These are phyloP conservation scores for Fragum sueziense DNA, from an alignment of 2,888 invertebrate genomes.

Conservation along the genomic window DNA sequence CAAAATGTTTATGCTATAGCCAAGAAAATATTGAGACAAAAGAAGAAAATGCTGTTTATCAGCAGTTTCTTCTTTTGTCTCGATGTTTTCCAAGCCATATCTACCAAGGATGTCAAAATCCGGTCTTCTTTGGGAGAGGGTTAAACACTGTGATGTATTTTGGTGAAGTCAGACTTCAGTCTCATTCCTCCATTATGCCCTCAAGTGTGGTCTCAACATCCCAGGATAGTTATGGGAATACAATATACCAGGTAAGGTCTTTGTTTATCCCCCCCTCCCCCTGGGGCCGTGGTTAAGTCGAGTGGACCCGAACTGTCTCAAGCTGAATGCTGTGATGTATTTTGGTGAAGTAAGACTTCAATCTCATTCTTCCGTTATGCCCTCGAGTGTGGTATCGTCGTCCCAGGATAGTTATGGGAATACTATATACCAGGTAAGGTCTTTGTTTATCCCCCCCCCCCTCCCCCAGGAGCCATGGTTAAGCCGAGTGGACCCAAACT, in stretches of 20 bases:
- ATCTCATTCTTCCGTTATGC: conserved; percentile 63
- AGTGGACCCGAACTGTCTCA: conserved; percentile 67
- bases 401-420: conserved; percentile 72
- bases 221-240: conserved; percentile 72
- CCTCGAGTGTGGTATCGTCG: conserved; percentile 55
- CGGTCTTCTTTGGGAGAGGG: too few relatives aligned
- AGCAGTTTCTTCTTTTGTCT: too few relatives aligned
- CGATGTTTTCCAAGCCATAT: too few relatives aligned
- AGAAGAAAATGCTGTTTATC: too few relatives aligned
- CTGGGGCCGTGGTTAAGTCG: conserved; percentile 72
- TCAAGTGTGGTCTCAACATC: conserved; percentile 59
- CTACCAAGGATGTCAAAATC: too few relatives aligned
- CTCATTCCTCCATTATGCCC: conserved; percentile 62
- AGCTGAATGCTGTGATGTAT: conserved; percentile 70
- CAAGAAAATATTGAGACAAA: too few relatives aligned
- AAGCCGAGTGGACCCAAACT: too few relatives aligned
- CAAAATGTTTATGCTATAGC: too few relatives aligned
- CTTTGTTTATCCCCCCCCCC: too few relatives aligned
- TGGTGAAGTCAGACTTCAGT: conserved; percentile 73
- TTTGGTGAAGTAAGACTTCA: conserved; percentile 75
- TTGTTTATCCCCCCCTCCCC: too few relatives aligned
- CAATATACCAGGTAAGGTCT: conserved; percentile 60
- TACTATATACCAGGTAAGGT: conserved; percentile 61
- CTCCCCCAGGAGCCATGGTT: too few relatives aligned
- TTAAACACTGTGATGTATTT: conserved; percentile 73